Evolutionary conservation across 2,797 vertebrate genomes (phyloP), one percentile per base, ranked within the genome.

Genomic region (Enteromius mattozi): DNA sequence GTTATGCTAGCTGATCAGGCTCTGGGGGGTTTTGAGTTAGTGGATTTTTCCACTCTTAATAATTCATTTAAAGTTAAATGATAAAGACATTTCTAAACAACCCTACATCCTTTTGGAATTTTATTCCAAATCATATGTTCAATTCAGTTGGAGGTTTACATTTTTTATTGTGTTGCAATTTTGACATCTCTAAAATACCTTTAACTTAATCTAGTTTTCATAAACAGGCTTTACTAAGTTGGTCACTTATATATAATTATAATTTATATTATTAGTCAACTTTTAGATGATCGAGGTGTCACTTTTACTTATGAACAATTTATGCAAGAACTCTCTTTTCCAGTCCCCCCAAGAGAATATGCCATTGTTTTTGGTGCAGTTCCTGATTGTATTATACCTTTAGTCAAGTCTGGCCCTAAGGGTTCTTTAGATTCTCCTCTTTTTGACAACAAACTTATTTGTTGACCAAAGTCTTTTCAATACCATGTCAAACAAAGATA

Each of bases 1-100:
- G 47, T 54, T 76, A 33, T 76, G 72, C 14, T 76, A 35, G 47
- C 74, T 76, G 71, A 56, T 19, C n/a, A 1, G 47, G 47, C 33
- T 16, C 3, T 45, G 12, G 42, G 42, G 42, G 42, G 42, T 13
- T 45, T 45, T 45, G 42, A 45, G 7, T n/a, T n/a, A n/a, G n/a
- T n/a, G n/a, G n/a, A n/a, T n/a, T n/a, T n/a, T n/a, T n/a, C n/a
- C n/a, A n/a, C n/a, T n/a, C n/a, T n/a, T n/a, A n/a, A n/a, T n/a
- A n/a, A n/a, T n/a, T n/a, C n/a, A n/a, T n/a, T n/a, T n/a, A n/a
- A n/a, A n/a, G n/a, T n/a, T n/a, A n/a, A n/a, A n/a, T n/a, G n/a
- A n/a, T n/a, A n/a, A n/a, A n/a, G n/a, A n/a, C n/a, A n/a, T n/a
- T n/a, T n/a, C n/a, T n/a, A n/a, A n/a, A n/a, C n/a, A n/a, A n/a